Conservation (phyloP, 2,888 invertebrate species). For the Noctua janthina region DNA sequence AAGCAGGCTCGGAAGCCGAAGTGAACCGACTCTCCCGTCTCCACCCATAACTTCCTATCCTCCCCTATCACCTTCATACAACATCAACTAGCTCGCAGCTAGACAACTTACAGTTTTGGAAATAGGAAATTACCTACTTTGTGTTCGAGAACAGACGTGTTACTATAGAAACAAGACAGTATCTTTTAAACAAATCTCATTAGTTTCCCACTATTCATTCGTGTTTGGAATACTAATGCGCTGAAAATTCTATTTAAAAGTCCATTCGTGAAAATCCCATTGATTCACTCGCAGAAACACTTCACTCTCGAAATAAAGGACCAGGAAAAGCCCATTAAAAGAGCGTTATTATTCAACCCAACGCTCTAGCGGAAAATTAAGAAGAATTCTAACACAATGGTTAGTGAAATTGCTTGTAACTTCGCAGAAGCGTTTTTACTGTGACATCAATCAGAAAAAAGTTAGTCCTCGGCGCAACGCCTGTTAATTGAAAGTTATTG, state of each 20-base stretch:
- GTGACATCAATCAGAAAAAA: conserved; percentile 75
- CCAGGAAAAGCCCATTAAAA: conserved; percentile 80
- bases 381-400: conserved; percentile 81
- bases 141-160: conserved; percentile 9
- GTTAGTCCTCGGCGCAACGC: conserved; percentile 66
- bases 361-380: conserved; percentile 85
- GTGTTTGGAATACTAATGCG: conserved; percentile 23
- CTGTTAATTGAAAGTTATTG: conserved; percentile 76
- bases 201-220: conserved; percentile 33
- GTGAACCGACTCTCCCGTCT: conserved; percentile 64
- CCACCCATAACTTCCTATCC: conserved; percentile 56
- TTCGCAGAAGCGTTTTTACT: conserved; percentile 69
- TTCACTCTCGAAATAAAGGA: conserved; percentile 78
- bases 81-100: conserved; percentile 40
- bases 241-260: conserved; percentile 53
- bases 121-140: conserved; percentile 59
- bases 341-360: conserved; percentile 81
- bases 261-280: conserved; percentile 61
- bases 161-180: conserved; percentile 12
- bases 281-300: conserved; percentile 71
- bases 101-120: conserved; percentile 46
- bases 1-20: conserved; percentile 74
- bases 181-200: conserved; percentile 40
- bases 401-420: conserved; percentile 78
- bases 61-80: conserved; percentile 61